A percentile compares a stretch with the other conserved stretches of the same genome.
phyloP scores from a whole-genome alignment of 1,140 invertebrate genomes.

The Orchesella cincta region DNA sequence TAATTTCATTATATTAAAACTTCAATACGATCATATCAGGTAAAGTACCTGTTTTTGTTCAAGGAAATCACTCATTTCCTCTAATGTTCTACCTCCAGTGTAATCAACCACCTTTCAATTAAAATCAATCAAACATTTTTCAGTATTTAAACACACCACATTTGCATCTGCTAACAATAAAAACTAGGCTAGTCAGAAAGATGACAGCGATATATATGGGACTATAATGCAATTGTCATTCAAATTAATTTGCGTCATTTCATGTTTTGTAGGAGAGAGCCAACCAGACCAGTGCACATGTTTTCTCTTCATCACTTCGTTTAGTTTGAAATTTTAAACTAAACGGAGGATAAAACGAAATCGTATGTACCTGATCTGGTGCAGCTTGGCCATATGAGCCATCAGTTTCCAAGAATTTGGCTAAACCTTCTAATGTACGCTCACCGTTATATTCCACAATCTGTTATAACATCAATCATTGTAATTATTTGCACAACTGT shows the following conservation, averaged over 20 bases:
- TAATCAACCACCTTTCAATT: slow-evolving; percentile 65
- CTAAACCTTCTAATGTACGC: slow-evolving; percentile 88
- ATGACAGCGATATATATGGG: too few relatives aligned
- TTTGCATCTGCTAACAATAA: neutral
- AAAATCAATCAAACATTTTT: neutral
- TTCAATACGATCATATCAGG: too few relatives aligned
- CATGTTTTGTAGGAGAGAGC: neutral
- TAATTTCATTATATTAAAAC: neutral
- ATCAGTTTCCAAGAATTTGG: slow-evolving; percentile 85
- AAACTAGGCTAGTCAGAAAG: neutral
- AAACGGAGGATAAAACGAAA: slow-evolving; percentile 1
- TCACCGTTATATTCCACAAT: slow-evolving; percentile 91
- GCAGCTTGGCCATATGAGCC: slow-evolving; percentile 68
- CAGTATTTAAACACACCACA: neutral
- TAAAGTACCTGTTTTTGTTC: slow-evolving; percentile 41
- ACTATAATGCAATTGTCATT: neutral
- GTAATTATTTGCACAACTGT: neutral
- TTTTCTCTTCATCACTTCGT: slow-evolving; percentile 2
- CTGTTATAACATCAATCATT: slow-evolving; percentile 41
- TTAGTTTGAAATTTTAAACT: neutral
- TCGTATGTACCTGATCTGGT: slow-evolving; percentile 62
- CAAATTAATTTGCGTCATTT: too few relatives aligned
- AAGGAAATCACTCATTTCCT: slow-evolving; percentile 62
- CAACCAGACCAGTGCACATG: slow-evolving; percentile 19
- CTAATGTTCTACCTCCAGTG: slow-evolving; percentile 66